Percentiles rank a stretch among this genome's conserved stretches.
phyloP scores from a whole-genome alignment of 2,113 vertebrate species.

The Heptranchias perlo region DNA sequence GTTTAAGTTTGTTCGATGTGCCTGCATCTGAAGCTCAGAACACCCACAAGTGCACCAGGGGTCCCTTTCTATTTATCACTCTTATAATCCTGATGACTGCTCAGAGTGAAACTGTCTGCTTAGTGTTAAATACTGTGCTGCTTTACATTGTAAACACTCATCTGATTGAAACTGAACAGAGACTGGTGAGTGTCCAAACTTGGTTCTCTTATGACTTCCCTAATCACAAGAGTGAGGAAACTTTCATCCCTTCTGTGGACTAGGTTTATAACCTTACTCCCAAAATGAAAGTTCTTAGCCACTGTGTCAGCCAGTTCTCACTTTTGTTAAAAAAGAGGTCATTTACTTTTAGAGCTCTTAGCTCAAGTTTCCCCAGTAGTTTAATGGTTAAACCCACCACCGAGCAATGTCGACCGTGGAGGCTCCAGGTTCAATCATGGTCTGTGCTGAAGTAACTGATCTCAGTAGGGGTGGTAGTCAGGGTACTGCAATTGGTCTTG shows the following conservation, averaged over 20 bases:
- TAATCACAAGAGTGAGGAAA: background rate
- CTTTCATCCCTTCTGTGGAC: background rate
- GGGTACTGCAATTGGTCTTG: background rate
- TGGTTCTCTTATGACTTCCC: background rate
- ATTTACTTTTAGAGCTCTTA: conserved; percentile 2
- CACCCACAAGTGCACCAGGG: background rate
- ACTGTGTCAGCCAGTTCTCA: background rate
- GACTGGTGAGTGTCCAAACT: background rate
- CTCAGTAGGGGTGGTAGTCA: background rate
- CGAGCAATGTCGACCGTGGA: background rate
- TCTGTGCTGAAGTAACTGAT: background rate
- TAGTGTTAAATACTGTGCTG: background rate
- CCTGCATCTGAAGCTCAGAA: background rate
- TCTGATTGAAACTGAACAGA: background rate
- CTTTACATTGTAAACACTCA: background rate
- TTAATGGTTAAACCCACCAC: background rate
- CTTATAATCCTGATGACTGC: background rate
- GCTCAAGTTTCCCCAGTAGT: background rate
- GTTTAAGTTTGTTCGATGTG: background rate
- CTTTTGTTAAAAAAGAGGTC: background rate
- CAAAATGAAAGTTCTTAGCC: background rate
- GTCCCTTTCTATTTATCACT: background rate
- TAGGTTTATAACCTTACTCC: background rate
- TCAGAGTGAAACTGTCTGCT: background rate
- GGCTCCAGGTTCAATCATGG: background rate